phyloP scores from a whole-genome alignment of 2,888 invertebrate species.

The Prionchulus punctatus region DNA sequence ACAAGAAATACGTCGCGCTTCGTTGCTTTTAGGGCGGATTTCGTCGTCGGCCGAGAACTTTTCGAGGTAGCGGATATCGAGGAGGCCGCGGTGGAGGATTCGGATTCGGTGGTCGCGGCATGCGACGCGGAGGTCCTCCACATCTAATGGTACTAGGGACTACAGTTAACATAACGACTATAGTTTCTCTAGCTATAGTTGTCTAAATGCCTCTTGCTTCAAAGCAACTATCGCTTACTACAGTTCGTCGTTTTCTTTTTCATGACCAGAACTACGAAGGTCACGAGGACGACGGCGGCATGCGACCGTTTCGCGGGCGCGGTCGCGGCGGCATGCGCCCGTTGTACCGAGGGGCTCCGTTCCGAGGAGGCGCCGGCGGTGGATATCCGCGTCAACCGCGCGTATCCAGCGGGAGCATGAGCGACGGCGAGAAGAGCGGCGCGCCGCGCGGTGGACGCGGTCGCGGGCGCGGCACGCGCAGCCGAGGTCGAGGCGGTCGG shows the following conservation, averaged over 20 bases:
- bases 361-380: background rate
- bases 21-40: slow-evolving; percentile 14
- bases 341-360: slow-evolving; percentile 11
- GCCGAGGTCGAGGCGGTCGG: slow-evolving; percentile 7
- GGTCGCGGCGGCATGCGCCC: slow-evolving; percentile 12
- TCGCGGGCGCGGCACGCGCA: slow-evolving; percentile 6
- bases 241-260: too few relatives aligned
- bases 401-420: background rate
- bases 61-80: slow-evolving; percentile 18
- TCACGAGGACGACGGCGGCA: background rate
- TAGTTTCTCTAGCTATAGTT: too few relatives aligned
- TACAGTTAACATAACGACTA: background rate
- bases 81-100: slow-evolving; percentile 20
- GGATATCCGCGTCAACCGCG: background rate
- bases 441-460: slow-evolving; percentile 7
- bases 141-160: background rate
- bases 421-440: slow-evolving; percentile 14
- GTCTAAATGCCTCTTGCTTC: background rate
- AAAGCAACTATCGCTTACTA: too few relatives aligned
- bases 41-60: slow-evolving; percentile 17
- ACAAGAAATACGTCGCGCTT: background rate
- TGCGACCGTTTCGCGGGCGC: background rate
- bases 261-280: background rate
- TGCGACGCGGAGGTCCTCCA: background rate
- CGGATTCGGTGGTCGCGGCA: slow-evolving; percentile 1